phyloP scores from a whole-genome alignment of 30 jellyfish, hydroid and myxozoan species.

The Phacellophora camtschatica region DNA sequence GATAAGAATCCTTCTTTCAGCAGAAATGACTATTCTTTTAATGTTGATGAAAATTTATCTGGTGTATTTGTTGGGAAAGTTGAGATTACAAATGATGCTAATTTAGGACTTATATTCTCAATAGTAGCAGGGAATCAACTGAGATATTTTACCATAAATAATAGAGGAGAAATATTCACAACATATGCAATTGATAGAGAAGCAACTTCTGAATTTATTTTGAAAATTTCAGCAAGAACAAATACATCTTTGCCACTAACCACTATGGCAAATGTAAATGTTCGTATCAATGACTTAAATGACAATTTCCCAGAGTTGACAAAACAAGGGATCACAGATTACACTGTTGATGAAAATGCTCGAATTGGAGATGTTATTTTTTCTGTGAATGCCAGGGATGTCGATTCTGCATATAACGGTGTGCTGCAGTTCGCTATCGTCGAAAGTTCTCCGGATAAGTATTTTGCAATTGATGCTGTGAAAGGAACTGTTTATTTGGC shows the following conservation, averaged over 20 bases:
- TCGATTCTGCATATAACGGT: slow-evolving; percentile 64
- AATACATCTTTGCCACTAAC: slow-evolving; percentile 25
- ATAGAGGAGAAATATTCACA: slow-evolving; percentile 40
- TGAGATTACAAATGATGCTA: background rate
- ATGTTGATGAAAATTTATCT: slow-evolving; percentile 32
- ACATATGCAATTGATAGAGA: slow-evolving; percentile 55
- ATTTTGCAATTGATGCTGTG: slow-evolving; percentile 39
- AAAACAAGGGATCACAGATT: background rate
- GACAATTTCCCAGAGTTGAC: slow-evolving; percentile 52
- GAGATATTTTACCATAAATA: slow-evolving; percentile 21
- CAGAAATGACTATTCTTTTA: slow-evolving; percentile 32
- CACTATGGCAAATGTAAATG: slow-evolving; percentile 10
- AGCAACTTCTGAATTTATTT: background rate
- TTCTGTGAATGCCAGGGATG: slow-evolving; percentile 40
- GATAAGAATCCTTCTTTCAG: slow-evolving; percentile 8
- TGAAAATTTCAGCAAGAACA: slow-evolving; percentile 39
- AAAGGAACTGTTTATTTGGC: slow-evolving; percentile 69
- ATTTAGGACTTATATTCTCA: background rate
- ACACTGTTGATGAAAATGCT: slow-evolving; percentile 35
- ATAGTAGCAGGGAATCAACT: slow-evolving; percentile 42
- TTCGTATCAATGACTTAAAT: slow-evolving; percentile 59
- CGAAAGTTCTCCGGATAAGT: background rate
- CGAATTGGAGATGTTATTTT: background rate
- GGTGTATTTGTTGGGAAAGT: slow-evolving; percentile 53
- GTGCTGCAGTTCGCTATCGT: slow-evolving; percentile 17